A percentile compares a stretch with the other conserved stretches of the same genome.
Evolutionary conservation across 2,888 invertebrate genomes (phyloP).

Genomic region (Leptothorax acervorum): DNA sequence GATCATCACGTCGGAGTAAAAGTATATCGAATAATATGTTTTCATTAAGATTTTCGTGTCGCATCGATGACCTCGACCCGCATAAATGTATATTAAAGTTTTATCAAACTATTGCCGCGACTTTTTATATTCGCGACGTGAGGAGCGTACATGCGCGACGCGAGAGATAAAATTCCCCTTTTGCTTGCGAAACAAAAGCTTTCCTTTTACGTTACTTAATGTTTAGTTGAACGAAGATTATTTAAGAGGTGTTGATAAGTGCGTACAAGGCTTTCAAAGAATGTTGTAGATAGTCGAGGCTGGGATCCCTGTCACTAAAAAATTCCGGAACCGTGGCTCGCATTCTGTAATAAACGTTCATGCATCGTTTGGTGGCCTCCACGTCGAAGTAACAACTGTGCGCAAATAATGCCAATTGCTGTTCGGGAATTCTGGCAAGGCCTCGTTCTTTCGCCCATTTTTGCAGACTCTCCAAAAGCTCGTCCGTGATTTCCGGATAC

Average conservation of each 20-base stretch:
- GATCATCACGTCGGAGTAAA: background rate
- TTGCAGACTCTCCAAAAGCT: slow-evolving; percentile 73
- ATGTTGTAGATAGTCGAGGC: slow-evolving; percentile 82
- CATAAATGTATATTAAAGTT: background rate
- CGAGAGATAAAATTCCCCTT: background rate
- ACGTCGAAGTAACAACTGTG: slow-evolving; percentile 89
- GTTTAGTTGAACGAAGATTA: background rate
- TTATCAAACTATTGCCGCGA: background rate
- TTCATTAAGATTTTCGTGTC: background rate
- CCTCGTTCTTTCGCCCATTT: slow-evolving; percentile 73
- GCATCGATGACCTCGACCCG: background rate
- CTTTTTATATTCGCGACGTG: background rate
- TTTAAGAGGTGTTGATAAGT: slow-evolving; percentile 78
- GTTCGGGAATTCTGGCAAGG: slow-evolving; percentile 84
- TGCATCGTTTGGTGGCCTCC: slow-evolving; percentile 88
- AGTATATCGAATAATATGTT: background rate
- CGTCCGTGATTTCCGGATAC: slow-evolving; percentile 77
- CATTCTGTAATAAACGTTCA: slow-evolving; percentile 88
- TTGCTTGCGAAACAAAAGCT: background rate
- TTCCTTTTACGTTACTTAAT: background rate
- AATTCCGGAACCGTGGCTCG: slow-evolving; percentile 88
- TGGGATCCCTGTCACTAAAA: slow-evolving; percentile 87
- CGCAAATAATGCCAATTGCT: slow-evolving; percentile 89
- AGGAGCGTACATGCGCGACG: background rate
- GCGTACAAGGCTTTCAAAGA: slow-evolving; percentile 85